Evolutionary conservation across 2,113 vertebrate species (phyloP), one percentile per base, ranked within the genome.

Genomic region (Bujurquina vittata): DNA sequence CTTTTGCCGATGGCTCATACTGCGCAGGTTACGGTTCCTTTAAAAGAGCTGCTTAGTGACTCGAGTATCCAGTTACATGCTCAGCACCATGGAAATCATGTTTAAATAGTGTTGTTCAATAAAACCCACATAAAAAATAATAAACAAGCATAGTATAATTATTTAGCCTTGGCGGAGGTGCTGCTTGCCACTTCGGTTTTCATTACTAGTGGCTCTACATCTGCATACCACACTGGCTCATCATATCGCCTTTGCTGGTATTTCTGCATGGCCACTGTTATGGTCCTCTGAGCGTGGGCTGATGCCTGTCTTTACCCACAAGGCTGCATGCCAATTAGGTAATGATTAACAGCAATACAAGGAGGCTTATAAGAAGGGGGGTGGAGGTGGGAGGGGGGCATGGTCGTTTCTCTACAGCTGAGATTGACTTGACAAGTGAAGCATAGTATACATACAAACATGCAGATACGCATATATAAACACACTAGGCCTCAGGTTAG

Each of bases 321-420:
- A 75, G 40, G 73, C 65, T 78, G 85, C 85, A 85, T 87, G 81
- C 80, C 74, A 89, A 91, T 91, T 87, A 92, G 75, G 81, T 49
- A 29, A 83, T 87, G 86, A 92, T 90, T 86, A 92, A 86, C 79
- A 86, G 83, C 80, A 74, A 76, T 17, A 18, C 56, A 62, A 78
- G 65, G 49, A 85, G 40, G 74, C n/a, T 11, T 84, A 72, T 52
- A 23, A 52, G 65, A 46, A 67, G 37, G 20, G 65, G 31, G 40
- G 57, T 59, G 43, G 54, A 17, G 73, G 67, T 80, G 33, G 33
- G 33, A 33, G 6, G 5, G 33, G 33, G 33, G 33, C 33, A 33
- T 33, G 59, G 26, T 69, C 29, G 43, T 29, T 69, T 26, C 43
- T 72, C 23, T 52, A 72, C 43, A 52, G 43, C 65, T 12, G 43